Conservation (phyloP, 1,140 invertebrate species). For the Cyclina sinensis region DNA sequence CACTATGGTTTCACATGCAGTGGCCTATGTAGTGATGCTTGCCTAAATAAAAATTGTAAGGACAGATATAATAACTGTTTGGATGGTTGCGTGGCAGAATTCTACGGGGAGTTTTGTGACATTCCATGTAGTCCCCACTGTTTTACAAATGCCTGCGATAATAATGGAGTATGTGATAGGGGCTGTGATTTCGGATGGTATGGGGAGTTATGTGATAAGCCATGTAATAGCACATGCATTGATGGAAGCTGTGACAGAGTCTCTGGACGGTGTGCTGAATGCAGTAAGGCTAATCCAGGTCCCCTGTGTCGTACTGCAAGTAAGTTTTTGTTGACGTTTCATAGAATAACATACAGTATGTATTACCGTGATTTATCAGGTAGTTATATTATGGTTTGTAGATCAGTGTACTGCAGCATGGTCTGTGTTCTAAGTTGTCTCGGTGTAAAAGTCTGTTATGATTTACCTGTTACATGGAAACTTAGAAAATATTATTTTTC, state of each 20-base stretch:
- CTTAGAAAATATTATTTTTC: too few relatives aligned
- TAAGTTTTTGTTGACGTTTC: too few relatives aligned
- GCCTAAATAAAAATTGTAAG: conserved; percentile 49
- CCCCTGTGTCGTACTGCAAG: conserved; percentile 39
- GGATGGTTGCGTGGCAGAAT: conserved; percentile 34
- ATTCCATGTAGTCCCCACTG: conserved; percentile 43
- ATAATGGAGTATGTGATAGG: conserved; percentile 9
- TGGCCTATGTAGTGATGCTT: conserved; percentile 29
- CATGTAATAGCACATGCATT: conserved; percentile 48
- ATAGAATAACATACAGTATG: too few relatives aligned
- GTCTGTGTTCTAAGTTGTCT: too few relatives aligned
- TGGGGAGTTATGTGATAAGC: conserved; percentile 18
- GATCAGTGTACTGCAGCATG: too few relatives aligned
- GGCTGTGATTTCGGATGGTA: conserved; percentile 47
- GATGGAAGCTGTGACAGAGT: conserved; percentile 50
- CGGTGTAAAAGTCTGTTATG: too few relatives aligned
- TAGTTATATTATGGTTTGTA: too few relatives aligned
- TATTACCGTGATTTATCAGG: too few relatives aligned
- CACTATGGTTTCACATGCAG: conserved; percentile 46
- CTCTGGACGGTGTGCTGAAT: conserved; percentile 47
- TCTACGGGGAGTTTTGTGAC: conserved; percentile 53
- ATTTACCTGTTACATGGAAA: too few relatives aligned
- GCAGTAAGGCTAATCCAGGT: conserved; percentile 18
- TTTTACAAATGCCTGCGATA: conserved; percentile 7
- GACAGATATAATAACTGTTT: neutral